phyloP scores from a whole-genome alignment of 2,888 invertebrate genomes.

The Chrysina gloriosa region DNA sequence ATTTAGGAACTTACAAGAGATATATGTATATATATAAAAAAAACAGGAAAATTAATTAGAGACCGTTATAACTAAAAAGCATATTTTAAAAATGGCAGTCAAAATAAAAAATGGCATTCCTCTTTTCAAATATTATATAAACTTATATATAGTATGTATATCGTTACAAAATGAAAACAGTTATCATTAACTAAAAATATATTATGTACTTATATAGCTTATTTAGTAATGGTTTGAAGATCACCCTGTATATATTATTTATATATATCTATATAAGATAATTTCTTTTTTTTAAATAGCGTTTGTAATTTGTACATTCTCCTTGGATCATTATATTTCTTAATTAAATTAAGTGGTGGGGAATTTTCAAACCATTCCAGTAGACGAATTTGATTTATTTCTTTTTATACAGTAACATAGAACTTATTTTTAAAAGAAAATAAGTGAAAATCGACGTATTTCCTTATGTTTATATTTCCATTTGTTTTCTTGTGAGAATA shows the following conservation, averaged over 20 bases:
- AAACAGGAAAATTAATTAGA: not conserved
- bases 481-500: too few relatives aligned
- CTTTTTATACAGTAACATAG: not conserved
- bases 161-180: not conserved
- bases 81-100: constrained; percentile 51
- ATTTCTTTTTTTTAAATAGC: not conserved
- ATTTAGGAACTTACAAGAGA: constrained; percentile 34
- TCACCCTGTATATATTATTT: constrained; percentile 25
- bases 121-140: constrained; percentile 25
- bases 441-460: not conserved
- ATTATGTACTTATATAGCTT: constrained; percentile 1
- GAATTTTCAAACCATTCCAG: constrained; percentile 17
- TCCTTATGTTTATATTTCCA: too few relatives aligned
- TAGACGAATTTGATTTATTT: not conserved
- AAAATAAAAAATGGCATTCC: constrained; percentile 51
- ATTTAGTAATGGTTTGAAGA: constrained; percentile 22
- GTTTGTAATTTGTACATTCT: constrained; percentile 18
- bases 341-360: too few relatives aligned
- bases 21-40: constrained; percentile 5
- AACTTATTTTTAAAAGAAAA: not conserved
- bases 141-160: constrained; percentile 26
- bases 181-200: constrained; percentile 10
- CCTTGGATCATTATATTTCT: too few relatives aligned
- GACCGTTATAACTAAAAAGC: constrained; percentile 41
- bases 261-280: constrained; percentile 16